Evolutionary conservation across 2,797 vertebrate species (phyloP).

Genomic region (Brotogeris chrysoptera): DNA sequence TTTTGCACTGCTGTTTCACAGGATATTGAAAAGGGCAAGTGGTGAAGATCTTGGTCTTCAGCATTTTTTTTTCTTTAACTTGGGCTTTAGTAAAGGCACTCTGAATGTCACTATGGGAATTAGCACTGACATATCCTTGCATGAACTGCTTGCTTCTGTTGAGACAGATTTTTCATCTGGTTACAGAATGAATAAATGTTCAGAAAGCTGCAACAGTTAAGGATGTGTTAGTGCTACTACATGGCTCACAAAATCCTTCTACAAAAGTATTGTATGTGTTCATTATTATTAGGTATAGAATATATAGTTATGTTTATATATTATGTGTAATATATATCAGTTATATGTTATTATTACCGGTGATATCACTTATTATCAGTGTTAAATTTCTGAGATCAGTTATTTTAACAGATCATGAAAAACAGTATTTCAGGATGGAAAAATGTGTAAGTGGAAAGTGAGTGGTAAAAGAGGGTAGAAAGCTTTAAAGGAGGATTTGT

Average conservation of each 20-base stretch:
- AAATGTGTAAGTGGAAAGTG: neutral
- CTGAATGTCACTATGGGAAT: neutral
- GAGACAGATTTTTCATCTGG: neutral
- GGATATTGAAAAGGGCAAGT: neutral
- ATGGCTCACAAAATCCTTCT: neutral
- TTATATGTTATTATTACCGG: neutral
- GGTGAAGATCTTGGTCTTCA: neutral
- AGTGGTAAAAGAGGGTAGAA: neutral
- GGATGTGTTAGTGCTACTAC: neutral
- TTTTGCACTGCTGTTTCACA: neutral
- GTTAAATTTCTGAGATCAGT: neutral
- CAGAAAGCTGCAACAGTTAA: neutral
- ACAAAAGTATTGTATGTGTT: accelerated
- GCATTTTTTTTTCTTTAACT: neutral
- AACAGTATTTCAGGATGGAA: neutral
- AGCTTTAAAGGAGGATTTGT: neutral
- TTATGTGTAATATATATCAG: neutral
- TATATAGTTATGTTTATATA: neutral
- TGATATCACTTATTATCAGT: neutral
- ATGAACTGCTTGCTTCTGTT: neutral
- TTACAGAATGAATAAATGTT: neutral
- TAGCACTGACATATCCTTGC: neutral
- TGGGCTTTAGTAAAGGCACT: neutral
- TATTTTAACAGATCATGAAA: neutral
- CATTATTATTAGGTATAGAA: neutral